Evolutionary conservation across 2,797 vertebrate species (phyloP).

Genomic region (Argyrosomus regius): DNA sequence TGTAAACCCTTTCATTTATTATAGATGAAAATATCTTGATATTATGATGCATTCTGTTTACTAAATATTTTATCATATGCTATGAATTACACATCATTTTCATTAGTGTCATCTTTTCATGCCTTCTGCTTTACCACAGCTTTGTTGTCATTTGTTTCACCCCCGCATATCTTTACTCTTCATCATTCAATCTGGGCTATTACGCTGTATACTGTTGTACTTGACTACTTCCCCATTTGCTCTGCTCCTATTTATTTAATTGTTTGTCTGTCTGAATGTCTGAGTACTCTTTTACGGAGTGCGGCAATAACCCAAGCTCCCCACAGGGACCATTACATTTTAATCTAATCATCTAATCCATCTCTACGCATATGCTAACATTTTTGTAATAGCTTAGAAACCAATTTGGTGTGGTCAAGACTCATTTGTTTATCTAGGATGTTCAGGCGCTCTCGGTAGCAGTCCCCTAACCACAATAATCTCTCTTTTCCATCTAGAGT

Average conservation of each 20-base stretch:
- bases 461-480: slow-evolving; percentile 23
- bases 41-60: neutral
- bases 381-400: neutral
- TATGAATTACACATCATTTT: neutral
- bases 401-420: neutral
- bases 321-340: slow-evolving; percentile 9
- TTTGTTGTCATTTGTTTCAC: neutral
- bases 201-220: neutral
- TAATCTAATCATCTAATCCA: slow-evolving; percentile 21
- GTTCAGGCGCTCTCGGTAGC: neutral
- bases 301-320: slow-evolving; percentile 24
- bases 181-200: neutral
- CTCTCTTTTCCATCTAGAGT: slow-evolving; percentile 81
- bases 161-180: neutral
- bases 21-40: neutral
- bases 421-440: neutral
- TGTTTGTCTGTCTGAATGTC: neutral
- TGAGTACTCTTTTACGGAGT: neutral
- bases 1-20: neutral
- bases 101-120: neutral
- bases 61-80: neutral
- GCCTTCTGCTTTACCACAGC: neutral
- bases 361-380: slow-evolving; percentile 6
- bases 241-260: neutral
- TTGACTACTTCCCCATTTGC: neutral